Percentiles rank a stretch among this genome's conserved stretches.
phyloP scores from a whole-genome alignment of 2,113 vertebrate species.

The Syrrhaptes paradoxus region DNA sequence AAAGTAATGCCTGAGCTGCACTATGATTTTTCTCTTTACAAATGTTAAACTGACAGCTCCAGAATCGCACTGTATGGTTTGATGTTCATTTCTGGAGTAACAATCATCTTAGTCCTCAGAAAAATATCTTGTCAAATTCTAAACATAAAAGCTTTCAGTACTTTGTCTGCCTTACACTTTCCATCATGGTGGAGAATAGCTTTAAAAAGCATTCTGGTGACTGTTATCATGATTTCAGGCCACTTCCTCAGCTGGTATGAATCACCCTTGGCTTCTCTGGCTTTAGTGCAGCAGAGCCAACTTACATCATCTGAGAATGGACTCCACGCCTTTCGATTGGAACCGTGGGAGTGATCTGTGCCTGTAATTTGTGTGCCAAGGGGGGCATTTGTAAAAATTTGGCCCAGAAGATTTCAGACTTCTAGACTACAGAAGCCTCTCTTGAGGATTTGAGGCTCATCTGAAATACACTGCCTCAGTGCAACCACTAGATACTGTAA shows the following conservation, averaged over 20 bases:
- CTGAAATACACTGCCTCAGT: background rate
- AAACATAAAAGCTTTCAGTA: background rate
- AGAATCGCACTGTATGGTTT: background rate
- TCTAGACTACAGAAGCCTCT: background rate
- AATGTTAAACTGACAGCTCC: background rate
- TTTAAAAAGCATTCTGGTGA: slow-evolving; percentile 11
- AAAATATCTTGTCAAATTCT: background rate
- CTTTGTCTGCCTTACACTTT: background rate
- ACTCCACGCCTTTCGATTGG: background rate
- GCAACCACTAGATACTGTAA: background rate
- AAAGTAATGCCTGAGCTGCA: background rate
- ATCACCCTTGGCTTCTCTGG: background rate
- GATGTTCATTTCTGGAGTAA: background rate
- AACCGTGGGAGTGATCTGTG: background rate
- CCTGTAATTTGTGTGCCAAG: background rate
- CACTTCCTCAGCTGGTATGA: background rate
- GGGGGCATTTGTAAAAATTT: background rate
- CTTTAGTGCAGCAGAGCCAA: background rate
- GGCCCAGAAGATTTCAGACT: background rate
- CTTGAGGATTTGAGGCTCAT: background rate
- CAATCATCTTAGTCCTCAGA: background rate
- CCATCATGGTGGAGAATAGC: background rate
- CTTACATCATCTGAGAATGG: background rate
- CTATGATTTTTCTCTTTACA: background rate
- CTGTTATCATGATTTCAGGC: background rate